Base-by-base conservation (phyloP, 2,113 vertebrate species). In the Brevimyrus niger region DNA sequence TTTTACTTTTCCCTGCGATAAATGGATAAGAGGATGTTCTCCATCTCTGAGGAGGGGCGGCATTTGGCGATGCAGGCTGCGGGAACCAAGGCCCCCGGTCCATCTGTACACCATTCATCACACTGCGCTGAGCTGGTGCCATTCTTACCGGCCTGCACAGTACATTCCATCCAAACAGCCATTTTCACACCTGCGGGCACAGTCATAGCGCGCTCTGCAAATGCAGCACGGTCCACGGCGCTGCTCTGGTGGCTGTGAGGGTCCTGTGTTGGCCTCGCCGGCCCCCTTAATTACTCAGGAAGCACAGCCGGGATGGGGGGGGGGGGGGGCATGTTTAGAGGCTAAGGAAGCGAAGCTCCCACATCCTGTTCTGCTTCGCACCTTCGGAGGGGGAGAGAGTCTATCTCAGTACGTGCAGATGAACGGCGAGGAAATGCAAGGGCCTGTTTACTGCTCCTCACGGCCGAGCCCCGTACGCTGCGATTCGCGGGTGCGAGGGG, bases 321-420 rank as follows among this genome's bases (percentile, higher is more conserved):
- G 90, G 88, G n/a, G n/a, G 91, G 92, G 91, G 42, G 93, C 91
- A 90, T 92, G 90, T 94, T 93, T 92, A 92, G 91, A 91, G 91
- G 91, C 91, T 91, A 87, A 44, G 89, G 51, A 84, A 84, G n/a
- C n/a, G 4, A 84, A 47, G 86, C 90, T 76, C 86, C 92, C 91
- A 89, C 48, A 88, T 27, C n/a, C 69, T 80, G 73, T 55, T 88
- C 91, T 89, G 89, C 46, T 92, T 91, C 90, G 76, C 89, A 91
- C 50, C 83, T 89, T 92, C 89, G 83, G 88, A 80, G 46, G 80
- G 53, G 53, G 80, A 87, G 88, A n/a, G 50, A 46, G 76, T 88
- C 69, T 0, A 83, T 92, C 91, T 88, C 86, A 38, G 90, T 35
- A 80, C 21, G 58, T 10, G 87, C 92, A 94, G 92, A 92, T 93